Conservation (phyloP, 2,797 vertebrate genomes). For the Halcyon badia region DNA sequence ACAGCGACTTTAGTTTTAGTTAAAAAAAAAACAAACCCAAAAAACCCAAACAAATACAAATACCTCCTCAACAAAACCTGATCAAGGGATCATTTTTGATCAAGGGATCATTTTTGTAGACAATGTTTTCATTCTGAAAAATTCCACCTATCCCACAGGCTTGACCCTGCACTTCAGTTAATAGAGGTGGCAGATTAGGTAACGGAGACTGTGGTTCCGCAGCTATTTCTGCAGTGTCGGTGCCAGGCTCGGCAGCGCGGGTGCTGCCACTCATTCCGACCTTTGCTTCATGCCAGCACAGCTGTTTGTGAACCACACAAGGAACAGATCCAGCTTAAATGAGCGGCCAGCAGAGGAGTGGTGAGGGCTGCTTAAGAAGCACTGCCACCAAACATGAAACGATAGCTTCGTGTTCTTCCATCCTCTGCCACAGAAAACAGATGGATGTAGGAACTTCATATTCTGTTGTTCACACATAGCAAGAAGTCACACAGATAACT, state of each 20-base stretch:
- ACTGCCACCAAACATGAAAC: background rate
- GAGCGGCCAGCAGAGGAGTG: background rate
- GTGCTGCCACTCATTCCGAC: constrained; percentile 62
- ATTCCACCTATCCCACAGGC: constrained; percentile 1
- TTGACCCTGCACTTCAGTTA: constrained; percentile 31
- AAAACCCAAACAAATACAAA: background rate
- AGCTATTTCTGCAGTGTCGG: constrained; percentile 49
- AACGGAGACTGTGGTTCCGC: constrained; percentile 48
- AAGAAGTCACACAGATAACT: background rate
- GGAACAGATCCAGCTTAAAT: background rate
- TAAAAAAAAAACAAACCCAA: background rate
- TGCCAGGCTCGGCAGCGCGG: constrained; percentile 39
- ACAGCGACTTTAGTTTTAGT: background rate
- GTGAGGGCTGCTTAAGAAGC: background rate
- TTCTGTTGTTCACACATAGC: background rate
- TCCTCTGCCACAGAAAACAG: background rate
- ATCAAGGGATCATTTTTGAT: background rate
- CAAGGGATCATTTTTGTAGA: background rate
- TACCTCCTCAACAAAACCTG: background rate
- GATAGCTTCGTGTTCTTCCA: accelerated
- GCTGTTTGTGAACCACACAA: constrained; percentile 44
- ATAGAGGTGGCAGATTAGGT: constrained; percentile 51
- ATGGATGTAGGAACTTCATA: accelerated
- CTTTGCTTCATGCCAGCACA: constrained; percentile 57
- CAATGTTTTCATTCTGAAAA: constrained; percentile 40